A percentile compares a stretch with the other conserved stretches of the same genome.
These are phyloP conservation scores for Sarcophaga peregrina DNA, from an alignment of 1,140 invertebrate genomes.

Conservation along the genomic window DNA sequence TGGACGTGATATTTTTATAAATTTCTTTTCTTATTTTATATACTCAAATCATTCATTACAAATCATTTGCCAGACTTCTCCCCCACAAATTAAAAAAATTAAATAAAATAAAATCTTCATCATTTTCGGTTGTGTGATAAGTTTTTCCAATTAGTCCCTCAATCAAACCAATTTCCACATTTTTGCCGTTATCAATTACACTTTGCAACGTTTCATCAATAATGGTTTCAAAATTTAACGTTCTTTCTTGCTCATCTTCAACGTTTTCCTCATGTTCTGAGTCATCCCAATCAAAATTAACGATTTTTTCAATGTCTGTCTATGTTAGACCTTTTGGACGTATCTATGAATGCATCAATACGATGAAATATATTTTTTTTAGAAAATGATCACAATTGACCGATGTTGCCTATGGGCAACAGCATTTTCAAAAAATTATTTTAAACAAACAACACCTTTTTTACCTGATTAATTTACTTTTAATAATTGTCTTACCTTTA, in stretches of 20 bases:
- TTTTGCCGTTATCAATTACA: slow-evolving; percentile 20
- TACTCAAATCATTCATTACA: slow-evolving; percentile 5
- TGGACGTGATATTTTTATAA: slow-evolving; percentile 40
- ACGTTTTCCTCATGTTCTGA: neutral
- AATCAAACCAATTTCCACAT: slow-evolving; percentile 40
- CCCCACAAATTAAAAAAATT: slow-evolving; percentile 42
- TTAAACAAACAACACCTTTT: too few relatives aligned
- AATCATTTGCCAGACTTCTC: neutral
- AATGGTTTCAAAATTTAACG: slow-evolving; percentile 28
- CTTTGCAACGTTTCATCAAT: slow-evolving; percentile 39
- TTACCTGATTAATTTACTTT: too few relatives aligned
- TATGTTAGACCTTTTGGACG: too few relatives aligned
- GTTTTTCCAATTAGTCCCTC: slow-evolving; percentile 30
- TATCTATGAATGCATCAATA: too few relatives aligned
- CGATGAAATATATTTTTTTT: too few relatives aligned
- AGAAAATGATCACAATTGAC: too few relatives aligned
- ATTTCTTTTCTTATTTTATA: slow-evolving; percentile 35
- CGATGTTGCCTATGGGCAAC: too few relatives aligned
- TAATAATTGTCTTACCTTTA: too few relatives aligned
- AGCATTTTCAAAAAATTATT: too few relatives aligned
- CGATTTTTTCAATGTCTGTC: too few relatives aligned
- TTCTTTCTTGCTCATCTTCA: slow-evolving; percentile 41
- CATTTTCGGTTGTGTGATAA: neutral
- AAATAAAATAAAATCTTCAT: slow-evolving; percentile 34
- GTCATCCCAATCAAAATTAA: too few relatives aligned